Percentiles rank a stretch among this genome's conserved stretches.
Conservation (phyloP, 2,888 invertebrate species). For the Papilio demoleus region DNA sequence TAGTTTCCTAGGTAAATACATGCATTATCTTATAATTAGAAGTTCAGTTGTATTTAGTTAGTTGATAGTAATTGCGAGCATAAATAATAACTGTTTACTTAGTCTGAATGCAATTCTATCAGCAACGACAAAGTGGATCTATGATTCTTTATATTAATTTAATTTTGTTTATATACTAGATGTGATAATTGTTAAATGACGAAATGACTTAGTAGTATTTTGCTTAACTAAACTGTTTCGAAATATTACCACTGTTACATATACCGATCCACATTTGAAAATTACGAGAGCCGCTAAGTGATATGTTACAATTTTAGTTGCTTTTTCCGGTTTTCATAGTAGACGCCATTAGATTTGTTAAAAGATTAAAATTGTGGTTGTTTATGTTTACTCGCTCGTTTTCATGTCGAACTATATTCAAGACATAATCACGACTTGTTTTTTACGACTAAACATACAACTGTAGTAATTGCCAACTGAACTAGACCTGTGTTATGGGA, state of each 20-base stretch:
- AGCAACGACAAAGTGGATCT: not conserved
- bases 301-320: constrained; percentile 41
- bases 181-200: too few species aligned
- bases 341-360: constrained; percentile 42
- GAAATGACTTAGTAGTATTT: too few species aligned
- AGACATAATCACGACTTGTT: constrained; percentile 42
- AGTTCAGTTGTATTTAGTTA: not conserved
- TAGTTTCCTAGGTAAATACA: not conserved
- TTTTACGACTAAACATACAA: constrained; percentile 43
- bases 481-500: constrained; percentile 25
- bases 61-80: not conserved
- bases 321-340: constrained; percentile 41
- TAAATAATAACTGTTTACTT: constrained; percentile 1
- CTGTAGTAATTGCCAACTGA: constrained; percentile 30
- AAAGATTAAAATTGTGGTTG: constrained; percentile 30
- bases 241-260: not conserved
- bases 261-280: not conserved
- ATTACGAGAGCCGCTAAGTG: constrained; percentile 6
- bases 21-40: not conserved
- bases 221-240: not conserved
- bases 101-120: not conserved
- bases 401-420: constrained; percentile 45
- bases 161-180: too few species aligned
- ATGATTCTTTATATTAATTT: too few species aligned
- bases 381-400: constrained; percentile 43